Conservation (phyloP, 2,797 vertebrate genomes). For the Enteromius afrohamiltoni region DNA sequence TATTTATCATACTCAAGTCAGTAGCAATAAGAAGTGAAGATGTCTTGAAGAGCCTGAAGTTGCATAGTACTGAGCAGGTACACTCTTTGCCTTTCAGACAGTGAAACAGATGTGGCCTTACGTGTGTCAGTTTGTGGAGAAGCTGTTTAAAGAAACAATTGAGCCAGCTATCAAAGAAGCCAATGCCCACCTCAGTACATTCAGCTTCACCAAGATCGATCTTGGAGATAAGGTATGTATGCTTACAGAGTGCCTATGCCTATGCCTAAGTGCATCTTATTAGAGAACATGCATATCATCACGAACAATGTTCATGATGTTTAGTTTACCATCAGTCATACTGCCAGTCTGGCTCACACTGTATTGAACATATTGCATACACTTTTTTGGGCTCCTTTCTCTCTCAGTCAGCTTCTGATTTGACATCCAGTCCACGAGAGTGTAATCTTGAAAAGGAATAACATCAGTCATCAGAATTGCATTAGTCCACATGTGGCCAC, state of each 20-base stretch:
- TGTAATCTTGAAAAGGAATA: neutral
- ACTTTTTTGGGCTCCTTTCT: neutral
- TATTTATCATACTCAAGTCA: neutral
- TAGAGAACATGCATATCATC: neutral
- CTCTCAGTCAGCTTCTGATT: conserved; percentile 60
- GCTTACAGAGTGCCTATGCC: neutral
- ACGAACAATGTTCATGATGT: neutral
- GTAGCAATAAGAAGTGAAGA: neutral
- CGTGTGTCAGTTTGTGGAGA: conserved; percentile 94
- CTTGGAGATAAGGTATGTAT: conserved; percentile 88
- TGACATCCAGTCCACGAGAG: conserved; percentile 47
- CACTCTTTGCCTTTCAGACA: conserved; percentile 76
- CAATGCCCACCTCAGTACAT: conserved; percentile 90
- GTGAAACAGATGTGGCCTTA: conserved; percentile 99
- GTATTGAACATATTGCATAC: neutral
- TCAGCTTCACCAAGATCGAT: conserved; percentile 93
- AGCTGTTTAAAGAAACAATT: conserved; percentile 90
- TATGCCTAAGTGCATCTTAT: neutral
- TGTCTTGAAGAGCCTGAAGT: neutral
- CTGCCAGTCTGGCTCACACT: neutral
- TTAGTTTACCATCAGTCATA: neutral
- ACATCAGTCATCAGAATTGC: neutral
- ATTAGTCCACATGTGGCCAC: neutral
- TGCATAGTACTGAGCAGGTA: conserved; percentile 20
- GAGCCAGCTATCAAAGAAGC: conserved; percentile 92